Percentiles rank a stretch among this genome's conserved stretches.
These are phyloP conservation scores for Agriotes lineatus DNA, from an alignment of 2,888 invertebrate genomes.

Conservation along the genomic window DNA sequence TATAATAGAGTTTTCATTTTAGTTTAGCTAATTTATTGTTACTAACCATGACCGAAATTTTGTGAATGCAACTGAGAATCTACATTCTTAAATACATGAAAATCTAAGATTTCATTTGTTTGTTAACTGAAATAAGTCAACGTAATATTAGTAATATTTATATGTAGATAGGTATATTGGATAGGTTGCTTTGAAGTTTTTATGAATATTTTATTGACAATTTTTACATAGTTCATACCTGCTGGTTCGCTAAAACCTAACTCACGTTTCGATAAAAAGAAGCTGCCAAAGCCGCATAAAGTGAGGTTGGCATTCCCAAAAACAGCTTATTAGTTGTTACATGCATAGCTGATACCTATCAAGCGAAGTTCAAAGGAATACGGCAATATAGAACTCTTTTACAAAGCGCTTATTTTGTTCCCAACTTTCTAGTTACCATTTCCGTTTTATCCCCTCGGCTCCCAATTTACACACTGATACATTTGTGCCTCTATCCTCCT, in stretches of 20 bases:
- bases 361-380: conserved; percentile 50
- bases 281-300: conserved; percentile 35
- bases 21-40: no score
- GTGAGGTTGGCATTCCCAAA: conserved; percentile 43
- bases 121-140: no score
- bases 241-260: conserved; percentile 1
- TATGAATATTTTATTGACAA: no score
- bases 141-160: no score
- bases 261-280: conserved; percentile 20
- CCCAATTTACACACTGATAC: conserved; percentile 51
- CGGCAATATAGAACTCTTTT: conserved; percentile 30
- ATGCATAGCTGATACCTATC: conserved; percentile 54
- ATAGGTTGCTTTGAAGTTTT: no score
- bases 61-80: no score
- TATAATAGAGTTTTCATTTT: no score
- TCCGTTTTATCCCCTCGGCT: conserved; percentile 48
- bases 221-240: no score
- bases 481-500: conserved; percentile 39
- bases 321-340: conserved; percentile 53
- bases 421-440: conserved; percentile 47
- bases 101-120: no score
- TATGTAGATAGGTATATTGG: no score
- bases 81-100: no score
- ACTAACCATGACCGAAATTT: no score
- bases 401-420: conserved; percentile 41